Percentiles rank a stretch among this genome's conserved stretches.
Conservation (phyloP, 2,797 vertebrate species). For the Darevskia mixta region DNA sequence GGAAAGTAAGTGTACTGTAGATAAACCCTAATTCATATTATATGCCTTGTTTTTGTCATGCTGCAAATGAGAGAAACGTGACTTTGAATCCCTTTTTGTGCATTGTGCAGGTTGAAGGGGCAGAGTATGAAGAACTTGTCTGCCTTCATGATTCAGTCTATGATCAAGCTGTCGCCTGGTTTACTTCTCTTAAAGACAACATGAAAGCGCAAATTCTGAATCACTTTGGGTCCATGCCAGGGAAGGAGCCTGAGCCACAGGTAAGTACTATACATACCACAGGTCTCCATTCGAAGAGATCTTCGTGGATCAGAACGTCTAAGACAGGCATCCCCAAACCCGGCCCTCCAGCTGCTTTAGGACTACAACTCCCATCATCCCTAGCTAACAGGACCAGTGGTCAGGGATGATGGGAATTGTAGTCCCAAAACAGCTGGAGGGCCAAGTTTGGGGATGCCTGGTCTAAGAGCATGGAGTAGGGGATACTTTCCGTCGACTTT, state of each 20-base stretch:
- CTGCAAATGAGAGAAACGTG: conserved; percentile 20
- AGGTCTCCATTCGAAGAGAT: background rate
- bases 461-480: background rate
- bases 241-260: conserved; percentile 88
- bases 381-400: too few relatives aligned
- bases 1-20: too few relatives aligned
- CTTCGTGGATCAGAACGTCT: background rate
- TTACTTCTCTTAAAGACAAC: conserved; percentile 92
- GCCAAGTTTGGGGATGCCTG: too few relatives aligned
- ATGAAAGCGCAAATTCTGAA: conserved; percentile 94
- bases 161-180: conserved; percentile 91
- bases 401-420: too few relatives aligned
- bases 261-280: conserved; percentile 67
- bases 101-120: conserved; percentile 85
- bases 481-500: background rate
- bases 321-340: too few relatives aligned
- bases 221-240: conserved; percentile 92
- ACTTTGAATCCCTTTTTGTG: conserved; percentile 37
- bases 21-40: background rate
- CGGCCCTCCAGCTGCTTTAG: too few relatives aligned
- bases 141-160: conserved; percentile 90
- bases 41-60: background rate
- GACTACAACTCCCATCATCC: too few relatives aligned
- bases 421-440: too few relatives aligned
- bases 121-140: conserved; percentile 87